These are phyloP conservation scores for Aromia moschata DNA, from an alignment of 2,888 invertebrate genomes.

Conservation along the genomic window DNA sequence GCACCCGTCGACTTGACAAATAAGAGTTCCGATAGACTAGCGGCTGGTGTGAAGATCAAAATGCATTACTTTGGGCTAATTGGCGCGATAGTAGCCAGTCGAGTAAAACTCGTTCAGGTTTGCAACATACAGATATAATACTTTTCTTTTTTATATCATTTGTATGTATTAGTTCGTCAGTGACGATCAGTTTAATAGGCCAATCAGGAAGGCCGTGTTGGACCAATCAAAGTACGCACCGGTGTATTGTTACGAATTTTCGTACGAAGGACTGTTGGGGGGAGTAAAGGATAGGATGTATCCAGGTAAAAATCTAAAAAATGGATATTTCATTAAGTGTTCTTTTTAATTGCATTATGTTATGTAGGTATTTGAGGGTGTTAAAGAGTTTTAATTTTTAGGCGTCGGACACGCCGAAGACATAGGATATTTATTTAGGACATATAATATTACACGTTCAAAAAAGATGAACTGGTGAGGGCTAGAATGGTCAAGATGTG, in stretches of 20 bases:
- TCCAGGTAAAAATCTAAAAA: too few species aligned
- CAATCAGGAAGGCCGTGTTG: slow-evolving; percentile 58
- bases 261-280: slow-evolving; percentile 45
- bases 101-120: slow-evolving; percentile 37
- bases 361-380: too few species aligned
- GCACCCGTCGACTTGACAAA: slow-evolving; percentile 42
- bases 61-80: slow-evolving; percentile 37
- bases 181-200: slow-evolving; percentile 63
- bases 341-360: too few species aligned
- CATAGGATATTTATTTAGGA: slow-evolving; percentile 42
- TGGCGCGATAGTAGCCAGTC: slow-evolving; percentile 27
- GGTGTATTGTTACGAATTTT: slow-evolving; percentile 48
- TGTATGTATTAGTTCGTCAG: slow-evolving; percentile 61
- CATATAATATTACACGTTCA: slow-evolving; percentile 22
- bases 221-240: slow-evolving; percentile 59
- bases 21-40: slow-evolving; percentile 20
- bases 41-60: slow-evolving; percentile 38
- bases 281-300: slow-evolving; percentile 28
- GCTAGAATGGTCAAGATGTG: too few species aligned
- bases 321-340: too few species aligned
- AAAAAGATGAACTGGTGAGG: slow-evolving; percentile 40
- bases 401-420: slow-evolving; percentile 48
- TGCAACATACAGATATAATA: too few species aligned
- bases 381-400: too few species aligned
- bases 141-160: too few species aligned